Evolutionary conservation across 2,888 invertebrate species (phyloP).

Genomic region (Coleophora flavipennella): DNA sequence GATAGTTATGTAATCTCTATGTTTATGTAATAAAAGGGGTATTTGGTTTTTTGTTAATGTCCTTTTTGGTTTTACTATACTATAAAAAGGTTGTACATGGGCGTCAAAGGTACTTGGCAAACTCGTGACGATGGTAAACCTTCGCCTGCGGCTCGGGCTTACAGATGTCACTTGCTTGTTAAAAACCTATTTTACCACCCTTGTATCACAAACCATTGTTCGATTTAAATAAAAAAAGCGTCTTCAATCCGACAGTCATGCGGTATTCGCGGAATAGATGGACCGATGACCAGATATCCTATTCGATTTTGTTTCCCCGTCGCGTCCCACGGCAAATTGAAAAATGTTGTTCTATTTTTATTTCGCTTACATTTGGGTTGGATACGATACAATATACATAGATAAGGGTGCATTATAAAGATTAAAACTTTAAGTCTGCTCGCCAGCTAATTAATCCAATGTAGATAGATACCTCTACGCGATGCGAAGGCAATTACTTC

Average conservation of each 20-base stretch:
- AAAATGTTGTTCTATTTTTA: constrained; percentile 26
- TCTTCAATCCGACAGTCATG: constrained; percentile 40
- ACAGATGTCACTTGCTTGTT: too few species aligned
- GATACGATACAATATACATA: too few species aligned
- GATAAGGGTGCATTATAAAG: constrained; percentile 33
- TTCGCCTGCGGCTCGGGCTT: too few species aligned
- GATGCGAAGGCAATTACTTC: constrained; percentile 47
- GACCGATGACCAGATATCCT: constrained; percentile 41
- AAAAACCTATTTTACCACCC: too few species aligned
- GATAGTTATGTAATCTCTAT: too few species aligned
- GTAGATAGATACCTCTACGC: constrained; percentile 29
- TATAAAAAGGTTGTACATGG: too few species aligned
- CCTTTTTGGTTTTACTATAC: too few species aligned
- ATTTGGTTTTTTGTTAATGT: too few species aligned
- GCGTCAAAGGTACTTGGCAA: too few species aligned
- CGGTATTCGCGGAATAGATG: constrained; percentile 37
- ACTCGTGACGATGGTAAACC: too few species aligned
- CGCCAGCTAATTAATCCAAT: constrained; percentile 50
- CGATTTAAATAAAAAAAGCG: constrained; percentile 2
- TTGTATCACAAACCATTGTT: too few species aligned
- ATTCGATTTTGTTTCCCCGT: constrained; percentile 33
- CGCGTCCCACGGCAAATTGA: constrained; percentile 32
- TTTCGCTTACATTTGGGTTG: constrained; percentile 10
- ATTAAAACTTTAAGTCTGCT: constrained; percentile 43
- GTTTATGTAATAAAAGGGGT: too few species aligned